A percentile compares a stretch with the other conserved stretches of the same genome.
Conservation (phyloP, 2,888 invertebrate species). For the Alloplasta piceator region DNA sequence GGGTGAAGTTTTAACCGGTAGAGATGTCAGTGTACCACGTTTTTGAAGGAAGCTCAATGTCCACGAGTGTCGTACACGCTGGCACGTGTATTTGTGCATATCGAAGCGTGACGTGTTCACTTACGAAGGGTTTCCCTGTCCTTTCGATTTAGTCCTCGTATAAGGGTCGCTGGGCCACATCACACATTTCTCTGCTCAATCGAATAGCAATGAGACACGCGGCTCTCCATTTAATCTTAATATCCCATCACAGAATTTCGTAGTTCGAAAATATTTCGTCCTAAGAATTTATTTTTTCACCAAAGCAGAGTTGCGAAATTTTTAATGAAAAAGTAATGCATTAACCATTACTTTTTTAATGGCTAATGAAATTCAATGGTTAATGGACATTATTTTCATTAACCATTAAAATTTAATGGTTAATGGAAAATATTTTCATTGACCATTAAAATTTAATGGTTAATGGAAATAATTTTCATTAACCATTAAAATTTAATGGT, state of each 20-base stretch:
- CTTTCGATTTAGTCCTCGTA: constrained; percentile 53
- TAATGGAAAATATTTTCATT: too few species aligned
- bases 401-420: too few species aligned
- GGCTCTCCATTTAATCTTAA: constrained; percentile 6
- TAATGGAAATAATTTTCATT: too few species aligned
- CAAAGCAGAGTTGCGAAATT: too few species aligned
- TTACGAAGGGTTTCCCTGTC: constrained; percentile 55
- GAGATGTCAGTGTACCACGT: not conserved
- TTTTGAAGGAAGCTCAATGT: too few species aligned
- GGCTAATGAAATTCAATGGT: too few species aligned
- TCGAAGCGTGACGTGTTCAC: constrained; percentile 57
- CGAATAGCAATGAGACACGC: constrained; percentile 26
- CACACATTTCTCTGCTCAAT: constrained; percentile 43
- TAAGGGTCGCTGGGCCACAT: constrained; percentile 50
- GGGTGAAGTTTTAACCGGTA: too few species aligned
- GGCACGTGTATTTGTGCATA: constrained; percentile 21
- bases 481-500: too few species aligned
- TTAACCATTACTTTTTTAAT: too few species aligned
- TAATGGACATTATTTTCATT: too few species aligned
- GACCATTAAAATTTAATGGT: too few species aligned
- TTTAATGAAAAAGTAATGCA: too few species aligned
- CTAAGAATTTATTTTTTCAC: constrained; percentile 2
- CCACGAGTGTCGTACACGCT: not conserved
- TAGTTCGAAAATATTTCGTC: constrained; percentile 11
- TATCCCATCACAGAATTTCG: not conserved